Base-by-base conservation (phyloP, 1,140 invertebrate species). In the Anastrepha obliqua region DNA sequence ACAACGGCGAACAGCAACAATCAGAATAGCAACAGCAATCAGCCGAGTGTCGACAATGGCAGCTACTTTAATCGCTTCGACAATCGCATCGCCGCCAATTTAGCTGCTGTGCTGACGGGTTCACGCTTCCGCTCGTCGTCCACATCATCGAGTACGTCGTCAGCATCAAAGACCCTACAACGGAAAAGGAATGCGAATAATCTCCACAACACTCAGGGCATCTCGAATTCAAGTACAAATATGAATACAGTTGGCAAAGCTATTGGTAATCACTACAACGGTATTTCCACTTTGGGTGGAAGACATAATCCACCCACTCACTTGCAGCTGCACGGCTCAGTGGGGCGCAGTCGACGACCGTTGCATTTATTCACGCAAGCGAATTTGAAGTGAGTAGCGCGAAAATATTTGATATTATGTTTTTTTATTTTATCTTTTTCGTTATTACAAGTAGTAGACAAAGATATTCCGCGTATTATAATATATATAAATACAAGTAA, bases 51-150 rank as follows among this genome's bases (percentile, higher is more conserved):
- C 47, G 62, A 87, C 58, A 87, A 87, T n/a, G 70, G 86, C 55
- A 88, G 91, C 39, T 91, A 92, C 62, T 92, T 92, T 86, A 92
- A 92, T 89, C 91, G 91, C 13, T 92, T 92, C 39, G 91, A 92
- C 74, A 92, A 92, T 89, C 91, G 91, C 67, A 92, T 92, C 88
- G 91, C 91, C 20, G 91, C 91, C 89, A 92, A 92, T 89, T 88
- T 92, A 87, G 91, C 91, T 39, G 91, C 91, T 1, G 91, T 92
- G 58, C 86, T 92, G 59, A 92, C 89, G 3, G 91, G 88, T 39
- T 88, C 90, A 1, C 91, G 91, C 0, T 92, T 92, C 88, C 90
- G 91, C 74, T 92, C 91, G 74, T 92, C 91, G 42, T 70, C 86
- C 5, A 39, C 60, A 42, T 65, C 60, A 6, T 65, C 59, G 20